Percentiles rank a stretch among this genome's conserved stretches.
phyloP scores from a whole-genome alignment of 2,888 invertebrate species.

The Lasioglossum zephyrum region DNA sequence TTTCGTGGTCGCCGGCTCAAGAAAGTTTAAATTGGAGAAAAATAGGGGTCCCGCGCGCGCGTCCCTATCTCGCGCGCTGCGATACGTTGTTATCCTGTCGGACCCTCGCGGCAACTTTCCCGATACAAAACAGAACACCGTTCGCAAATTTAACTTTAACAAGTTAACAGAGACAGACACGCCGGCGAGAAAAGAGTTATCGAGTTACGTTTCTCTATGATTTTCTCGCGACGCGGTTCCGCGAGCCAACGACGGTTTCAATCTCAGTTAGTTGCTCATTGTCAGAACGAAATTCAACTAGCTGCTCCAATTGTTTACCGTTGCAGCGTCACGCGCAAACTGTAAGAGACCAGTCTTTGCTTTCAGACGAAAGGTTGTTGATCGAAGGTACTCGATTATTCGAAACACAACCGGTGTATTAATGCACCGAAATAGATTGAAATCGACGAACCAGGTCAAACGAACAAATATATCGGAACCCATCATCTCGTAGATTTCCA shows the following conservation, averaged over 20 bases:
- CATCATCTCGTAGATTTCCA: background rate
- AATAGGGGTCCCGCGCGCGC: constrained; percentile 29
- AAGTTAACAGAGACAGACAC: constrained; percentile 8
- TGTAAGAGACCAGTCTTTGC: background rate
- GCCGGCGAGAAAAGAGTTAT: background rate
- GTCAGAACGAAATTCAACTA: background rate
- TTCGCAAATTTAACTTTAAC: constrained; percentile 45
- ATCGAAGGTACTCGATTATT: background rate
- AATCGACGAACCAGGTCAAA: background rate
- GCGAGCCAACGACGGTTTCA: background rate
- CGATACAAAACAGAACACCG: constrained; percentile 26
- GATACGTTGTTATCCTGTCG: constrained; percentile 33
- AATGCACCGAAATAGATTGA: background rate
- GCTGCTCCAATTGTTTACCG: background rate
- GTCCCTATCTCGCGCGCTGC: background rate
- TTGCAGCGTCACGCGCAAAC: background rate
- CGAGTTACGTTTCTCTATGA: background rate
- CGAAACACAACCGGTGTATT: background rate
- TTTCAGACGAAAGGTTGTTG: background rate
- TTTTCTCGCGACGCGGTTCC: background rate
- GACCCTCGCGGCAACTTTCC: constrained; percentile 15
- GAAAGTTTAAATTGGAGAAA: constrained; percentile 47
- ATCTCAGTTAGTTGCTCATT: background rate
- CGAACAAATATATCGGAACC: background rate
- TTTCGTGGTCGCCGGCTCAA: constrained; percentile 32